These are phyloP conservation scores for Glyphotaelius pellucidus DNA, from an alignment of 2,888 invertebrate genomes.

Conservation along the genomic window DNA sequence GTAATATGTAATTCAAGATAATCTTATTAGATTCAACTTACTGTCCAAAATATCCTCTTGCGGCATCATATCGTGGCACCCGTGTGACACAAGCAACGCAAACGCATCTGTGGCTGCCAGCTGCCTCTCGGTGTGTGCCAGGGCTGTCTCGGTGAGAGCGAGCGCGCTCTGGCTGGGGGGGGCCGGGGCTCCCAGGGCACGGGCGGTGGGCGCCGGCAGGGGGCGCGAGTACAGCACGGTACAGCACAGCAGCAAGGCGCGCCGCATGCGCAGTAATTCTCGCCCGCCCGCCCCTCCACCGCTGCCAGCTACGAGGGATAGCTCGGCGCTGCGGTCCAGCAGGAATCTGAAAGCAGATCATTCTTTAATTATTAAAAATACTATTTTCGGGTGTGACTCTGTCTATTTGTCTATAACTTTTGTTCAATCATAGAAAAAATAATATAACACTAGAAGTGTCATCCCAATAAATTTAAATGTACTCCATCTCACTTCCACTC, in stretches of 20 bases:
- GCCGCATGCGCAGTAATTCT: slow-evolving; percentile 74
- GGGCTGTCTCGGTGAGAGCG: slow-evolving; percentile 73
- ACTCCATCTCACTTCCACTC: too few species aligned
- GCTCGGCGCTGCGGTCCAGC: slow-evolving; percentile 75
- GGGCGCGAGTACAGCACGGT: slow-evolving; percentile 74
- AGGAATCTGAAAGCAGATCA: slow-evolving; percentile 71
- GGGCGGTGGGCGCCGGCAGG: slow-evolving; percentile 68
- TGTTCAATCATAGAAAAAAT: too few species aligned
- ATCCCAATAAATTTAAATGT: too few species aligned
- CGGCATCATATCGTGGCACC: slow-evolving; percentile 74
- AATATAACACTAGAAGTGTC: too few species aligned
- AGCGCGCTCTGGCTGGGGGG: slow-evolving; percentile 68
- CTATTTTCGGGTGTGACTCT: too few species aligned
- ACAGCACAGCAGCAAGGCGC: slow-evolving; percentile 74
- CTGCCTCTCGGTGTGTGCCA: slow-evolving; percentile 75
- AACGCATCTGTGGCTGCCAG: slow-evolving; percentile 79
- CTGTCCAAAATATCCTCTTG: slow-evolving; percentile 70
- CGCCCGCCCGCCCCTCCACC: slow-evolving; percentile 73
- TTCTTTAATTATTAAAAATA: too few species aligned
- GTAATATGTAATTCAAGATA: too few species aligned
- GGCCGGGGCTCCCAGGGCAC: slow-evolving; percentile 30
- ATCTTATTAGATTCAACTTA: slow-evolving; percentile 36
- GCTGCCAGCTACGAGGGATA: slow-evolving; percentile 70
- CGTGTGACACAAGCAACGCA: slow-evolving; percentile 77
- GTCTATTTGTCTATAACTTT: too few species aligned